Evolutionary conservation across 2,113 vertebrate species (phyloP), one percentile per base, ranked within the genome.

Genomic region (Oryzias woworae): DNA sequence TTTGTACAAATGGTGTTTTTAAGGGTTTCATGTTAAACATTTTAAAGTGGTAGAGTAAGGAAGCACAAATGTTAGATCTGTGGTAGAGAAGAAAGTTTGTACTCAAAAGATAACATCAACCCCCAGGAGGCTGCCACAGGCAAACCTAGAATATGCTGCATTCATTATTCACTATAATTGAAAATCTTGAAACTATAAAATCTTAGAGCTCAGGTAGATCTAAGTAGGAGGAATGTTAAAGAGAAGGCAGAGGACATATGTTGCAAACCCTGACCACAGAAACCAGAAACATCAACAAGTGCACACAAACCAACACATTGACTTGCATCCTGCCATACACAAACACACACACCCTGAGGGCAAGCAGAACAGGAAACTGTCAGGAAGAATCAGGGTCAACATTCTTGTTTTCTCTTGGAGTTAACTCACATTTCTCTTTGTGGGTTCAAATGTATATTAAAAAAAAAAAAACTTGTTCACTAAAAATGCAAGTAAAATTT

Each of bases 161-260:
- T 36, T 36, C 10, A 36, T 36, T 36, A 36, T 36, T 36, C 2
- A 36, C 36, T 36, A 12, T 36, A 36, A 36, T 36, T 36, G 36
- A 36, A 36, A 12, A 36, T 12, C 36, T 36, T 36, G 10, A 36
- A 36, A 36, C 36, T 36, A 36, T 36, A 78, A 58, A 68, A 53
- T 50, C 69, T 66, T 61, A 61, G 67, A 74, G 69, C 65, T 75
- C 58, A 66, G 61, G 58, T 69, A 61, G 59, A 78, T 67, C 42
- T 66, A 59, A 53, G 71, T 61, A 65, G 69, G 77, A 71, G 82
- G 85, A 77, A 67, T 1, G 81, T 81, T 83, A 73, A 84, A 71
- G 82, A 66, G 67, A 81, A 80, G 81, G 85, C 84, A 82, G 71
- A 60, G 59, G 82, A 79, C 84, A 89, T 88, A 87, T 85, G 80